Evolutionary conservation across 2,113 vertebrate genomes (phyloP), one percentile per base, ranked within the genome.

Genomic region (Phodopus roborovskii): DNA sequence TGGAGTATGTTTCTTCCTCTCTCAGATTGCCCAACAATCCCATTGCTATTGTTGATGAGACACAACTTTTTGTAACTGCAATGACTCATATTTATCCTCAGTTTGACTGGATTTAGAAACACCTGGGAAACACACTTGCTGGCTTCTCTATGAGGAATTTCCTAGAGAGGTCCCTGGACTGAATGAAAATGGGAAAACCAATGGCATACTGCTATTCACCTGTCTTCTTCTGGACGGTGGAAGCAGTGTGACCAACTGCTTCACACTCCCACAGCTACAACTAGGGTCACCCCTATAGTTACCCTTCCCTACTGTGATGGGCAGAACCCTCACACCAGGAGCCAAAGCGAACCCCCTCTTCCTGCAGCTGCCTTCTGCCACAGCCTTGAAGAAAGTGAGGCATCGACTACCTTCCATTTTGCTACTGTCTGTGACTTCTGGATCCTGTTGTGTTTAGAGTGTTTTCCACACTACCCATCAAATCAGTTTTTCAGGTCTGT

Each of bases 381-480:
- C 20, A 50, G 12, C 36, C 15, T 26, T 70, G 45, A 87, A 33
- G 12, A n/a, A 45, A 53, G 45, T 70, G 19, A 17, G 26, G 33
- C 19, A 87, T 48, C 28, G 22, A 33, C 17, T 15, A 3, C 53
- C 58, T 95, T 79, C 84, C 26, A 77, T 56, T 90, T 77, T 45
- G 71, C 16, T 70, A 71, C 17, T 42, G 48, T n/a, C 73, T 82
- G 70, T 87, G 45, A 17, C 4, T 94, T 90, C 74, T 62, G 28
- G 70, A 36, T 56, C 94, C 95, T 77, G 50, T n/a, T 7, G 83
- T 48, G 53, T 45, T 90, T 95, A 71, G 91, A 94, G 50, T 83
- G 64, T n/a, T 19, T 92, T 94, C 45, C 66, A 56, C 85, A 79
- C 0, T 64, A 36, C 13, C 19, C 48, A 66, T 84, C 81, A 78